Evolutionary conservation across 2,888 invertebrate genomes (phyloP).

Genomic region (Zootermopsis nevadensis): DNA sequence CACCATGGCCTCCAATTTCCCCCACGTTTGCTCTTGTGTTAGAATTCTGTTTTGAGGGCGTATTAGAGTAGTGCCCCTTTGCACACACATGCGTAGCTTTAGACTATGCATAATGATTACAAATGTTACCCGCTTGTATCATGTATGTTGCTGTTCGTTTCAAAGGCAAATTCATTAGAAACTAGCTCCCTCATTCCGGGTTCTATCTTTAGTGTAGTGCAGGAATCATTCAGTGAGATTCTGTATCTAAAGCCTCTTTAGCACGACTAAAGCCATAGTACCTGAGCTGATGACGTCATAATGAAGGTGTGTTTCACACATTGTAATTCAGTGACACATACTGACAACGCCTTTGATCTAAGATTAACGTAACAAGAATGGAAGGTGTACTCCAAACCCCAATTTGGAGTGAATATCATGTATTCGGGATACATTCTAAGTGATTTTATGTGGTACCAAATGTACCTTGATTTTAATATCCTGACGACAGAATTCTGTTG

Average conservation of each 20-base stretch:
- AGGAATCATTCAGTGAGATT: neutral
- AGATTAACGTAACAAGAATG: too few species aligned
- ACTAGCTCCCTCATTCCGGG: neutral
- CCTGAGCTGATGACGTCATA: too few species aligned
- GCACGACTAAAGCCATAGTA: neutral
- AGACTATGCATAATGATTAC: neutral
- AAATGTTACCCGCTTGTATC: neutral
- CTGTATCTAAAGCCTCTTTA: neutral
- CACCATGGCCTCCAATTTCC: neutral
- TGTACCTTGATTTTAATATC: too few species aligned
- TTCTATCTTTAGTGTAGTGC: neutral
- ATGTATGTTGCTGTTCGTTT: neutral
- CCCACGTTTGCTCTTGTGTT: neutral
- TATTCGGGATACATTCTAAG: too few species aligned
- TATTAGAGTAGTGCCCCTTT: neutral
- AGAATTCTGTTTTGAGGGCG: neutral
- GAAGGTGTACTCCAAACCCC: too few species aligned
- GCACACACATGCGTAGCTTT: conserved; percentile 3
- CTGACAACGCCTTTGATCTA: too few species aligned
- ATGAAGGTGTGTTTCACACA: too few species aligned
- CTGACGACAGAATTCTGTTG: too few species aligned
- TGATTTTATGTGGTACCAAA: too few species aligned
- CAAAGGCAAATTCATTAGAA: neutral
- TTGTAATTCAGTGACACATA: too few species aligned
- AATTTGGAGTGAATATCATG: too few species aligned